Evolutionary conservation across 2,797 vertebrate species (phyloP), one percentile per base, ranked within the genome.

Genomic region (Enteromius argenteus): DNA sequence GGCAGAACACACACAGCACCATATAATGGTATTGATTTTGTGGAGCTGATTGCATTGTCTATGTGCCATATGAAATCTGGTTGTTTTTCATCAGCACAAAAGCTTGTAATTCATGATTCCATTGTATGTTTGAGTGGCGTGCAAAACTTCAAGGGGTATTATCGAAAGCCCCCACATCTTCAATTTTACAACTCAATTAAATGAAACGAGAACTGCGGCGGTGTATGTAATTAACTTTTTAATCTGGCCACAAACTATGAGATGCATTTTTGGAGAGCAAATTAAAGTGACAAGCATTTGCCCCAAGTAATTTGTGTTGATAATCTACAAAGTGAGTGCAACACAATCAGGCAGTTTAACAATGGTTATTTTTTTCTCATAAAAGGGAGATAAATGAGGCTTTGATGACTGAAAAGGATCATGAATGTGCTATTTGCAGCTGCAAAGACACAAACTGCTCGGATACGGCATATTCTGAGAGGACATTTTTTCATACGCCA

Each of bases 251-350:
- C 69, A 64, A 58, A 84, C 32, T 80, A 86, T 76, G 79, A 84
- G 75, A 87, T 76, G 74, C 62, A 86, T 85, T 84, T 78, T 86
- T 86, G 51, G 79, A 86, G 77, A 84, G 81, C 71, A 87, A 88
- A 92, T 92, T 84, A 88, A 92, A 91, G 84, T 87, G 64, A 87
- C 85, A 89, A 80, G 75, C 60, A 53, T 67, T 76, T 69, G 79
- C 75, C 66, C 68, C 58, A 15, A 71, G 69, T 60, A 60, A 62
- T 83, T 86, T 68, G 49, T 79, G 77, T 74, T 69, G n/a, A 80
- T 86, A 74, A 79, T 87, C 89, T 80, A 46, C 19, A 77, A 64
- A 85, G 8, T 79, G 84, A 84, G 87, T 86, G 56, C 60, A 87
- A 77, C 27, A 53, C 64, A 80, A 27, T 49, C 17, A 76, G 79